A percentile compares a stretch with the other conserved stretches of the same genome.
phyloP scores from a whole-genome alignment of 1,140 invertebrate species.

The Sesamia nonagrioides region DNA sequence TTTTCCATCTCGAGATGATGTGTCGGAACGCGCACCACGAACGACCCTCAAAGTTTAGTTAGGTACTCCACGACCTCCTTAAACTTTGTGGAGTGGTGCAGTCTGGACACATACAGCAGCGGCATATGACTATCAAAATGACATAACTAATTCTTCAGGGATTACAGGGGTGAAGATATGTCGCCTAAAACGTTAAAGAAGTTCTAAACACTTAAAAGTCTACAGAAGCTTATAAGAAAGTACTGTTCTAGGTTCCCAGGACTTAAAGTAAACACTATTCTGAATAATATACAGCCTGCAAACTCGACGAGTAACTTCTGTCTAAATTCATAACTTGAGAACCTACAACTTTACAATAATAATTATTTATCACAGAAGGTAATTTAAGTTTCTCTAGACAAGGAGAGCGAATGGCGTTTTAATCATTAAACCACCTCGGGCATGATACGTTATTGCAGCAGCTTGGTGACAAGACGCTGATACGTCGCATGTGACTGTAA shows the following conservation, averaged over 20 bases:
- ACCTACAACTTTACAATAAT: conserved; percentile 1
- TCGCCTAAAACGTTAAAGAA: background rate
- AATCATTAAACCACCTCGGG: background rate
- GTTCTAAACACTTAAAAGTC: background rate
- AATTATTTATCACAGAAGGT: background rate
- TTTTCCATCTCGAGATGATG: too few relatives aligned
- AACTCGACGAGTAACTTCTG: background rate
- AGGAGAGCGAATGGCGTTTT: background rate
- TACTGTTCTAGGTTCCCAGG: background rate
- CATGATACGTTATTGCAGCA: too few relatives aligned
- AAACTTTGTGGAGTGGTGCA: too few relatives aligned
- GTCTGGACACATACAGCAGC: too few relatives aligned
- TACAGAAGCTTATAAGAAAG: conserved; percentile 9
- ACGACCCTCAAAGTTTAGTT: too few relatives aligned
- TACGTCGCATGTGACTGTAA: too few relatives aligned
- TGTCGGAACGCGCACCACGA: too few relatives aligned
- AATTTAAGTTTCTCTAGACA: conserved; percentile 7
- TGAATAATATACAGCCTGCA: background rate
- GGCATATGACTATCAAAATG: too few relatives aligned
- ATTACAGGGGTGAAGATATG: background rate
- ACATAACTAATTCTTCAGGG: too few relatives aligned
- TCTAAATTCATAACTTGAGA: background rate
- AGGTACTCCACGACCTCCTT: too few relatives aligned
- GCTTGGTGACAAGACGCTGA: too few relatives aligned
- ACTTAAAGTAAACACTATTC: background rate